Percentiles rank a stretch among this genome's conserved stretches.
Conservation (phyloP, 2,113 vertebrate genomes). For the Polyodon spathula region DNA sequence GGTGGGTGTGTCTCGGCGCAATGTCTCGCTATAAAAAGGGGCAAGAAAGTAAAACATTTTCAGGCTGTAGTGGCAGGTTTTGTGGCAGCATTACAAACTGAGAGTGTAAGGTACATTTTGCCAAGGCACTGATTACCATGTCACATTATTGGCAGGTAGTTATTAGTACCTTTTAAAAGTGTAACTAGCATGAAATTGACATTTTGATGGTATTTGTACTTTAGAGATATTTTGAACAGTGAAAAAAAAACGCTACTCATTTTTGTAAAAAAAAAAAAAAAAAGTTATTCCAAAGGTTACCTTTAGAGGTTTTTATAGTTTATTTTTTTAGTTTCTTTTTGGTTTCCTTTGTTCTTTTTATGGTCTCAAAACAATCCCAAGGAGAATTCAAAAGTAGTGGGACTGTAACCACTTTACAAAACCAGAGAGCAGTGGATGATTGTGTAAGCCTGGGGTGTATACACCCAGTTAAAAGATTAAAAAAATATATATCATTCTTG, state of each 20-base stretch:
- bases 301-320: slow-evolving; percentile 22
- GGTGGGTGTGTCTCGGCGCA: too few relatives aligned
- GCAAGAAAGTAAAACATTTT: background rate
- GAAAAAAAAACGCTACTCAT: slow-evolving; percentile 17
- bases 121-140: slow-evolving; percentile 53
- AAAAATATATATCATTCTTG: too few relatives aligned
- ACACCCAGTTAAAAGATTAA: too few relatives aligned
- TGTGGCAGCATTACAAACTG: slow-evolving; percentile 22
- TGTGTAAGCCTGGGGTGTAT: too few relatives aligned
- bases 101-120: slow-evolving; percentile 35
- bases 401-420: too few relatives aligned
- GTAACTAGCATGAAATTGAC: slow-evolving; percentile 59
- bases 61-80: slow-evolving; percentile 21
- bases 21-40: too few relatives aligned
- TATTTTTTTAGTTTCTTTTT: too few relatives aligned
- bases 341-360: too few relatives aligned
- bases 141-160: slow-evolving; percentile 54
- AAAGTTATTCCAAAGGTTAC: slow-evolving; percentile 23
- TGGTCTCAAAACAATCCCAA: too few relatives aligned
- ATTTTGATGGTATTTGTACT: slow-evolving; percentile 37
- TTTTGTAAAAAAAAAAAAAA: slow-evolving; percentile 19
- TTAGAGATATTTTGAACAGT: slow-evolving; percentile 29
- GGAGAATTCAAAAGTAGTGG: too few relatives aligned
- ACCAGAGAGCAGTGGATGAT: too few relatives aligned
- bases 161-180: slow-evolving; percentile 51